Evolutionary conservation across 2,797 vertebrate genomes (phyloP).

Genomic region (Lemur catta): DNA sequence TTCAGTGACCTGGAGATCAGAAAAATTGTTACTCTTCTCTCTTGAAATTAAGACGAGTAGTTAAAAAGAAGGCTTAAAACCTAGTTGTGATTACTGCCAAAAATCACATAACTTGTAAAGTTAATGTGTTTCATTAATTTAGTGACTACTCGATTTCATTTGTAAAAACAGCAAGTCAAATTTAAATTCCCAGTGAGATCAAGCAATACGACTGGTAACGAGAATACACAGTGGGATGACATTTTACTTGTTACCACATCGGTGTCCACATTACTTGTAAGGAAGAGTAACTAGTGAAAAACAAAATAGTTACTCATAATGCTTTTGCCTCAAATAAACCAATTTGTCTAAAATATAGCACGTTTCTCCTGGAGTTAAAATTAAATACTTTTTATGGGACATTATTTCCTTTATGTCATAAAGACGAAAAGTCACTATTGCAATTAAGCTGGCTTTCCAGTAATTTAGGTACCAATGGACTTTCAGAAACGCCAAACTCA

Average conservation of each 20-base stretch:
- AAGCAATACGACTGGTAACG: background rate
- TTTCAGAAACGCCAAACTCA: constrained; percentile 22
- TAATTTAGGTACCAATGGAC: background rate
- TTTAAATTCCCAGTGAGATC: constrained; percentile 30
- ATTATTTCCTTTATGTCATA: background rate
- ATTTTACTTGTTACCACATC: background rate
- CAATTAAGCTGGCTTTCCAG: background rate
- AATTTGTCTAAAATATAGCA: background rate
- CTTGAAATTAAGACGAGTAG: constrained; percentile 1
- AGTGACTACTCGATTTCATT: background rate
- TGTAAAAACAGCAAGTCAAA: background rate
- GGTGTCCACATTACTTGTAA: background rate
- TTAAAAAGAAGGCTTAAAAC: constrained; percentile 32
- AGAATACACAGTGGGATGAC: background rate
- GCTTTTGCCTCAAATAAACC: background rate
- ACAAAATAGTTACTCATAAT: constrained; percentile 13
- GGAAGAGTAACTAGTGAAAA: constrained; percentile 8
- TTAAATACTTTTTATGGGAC: background rate
- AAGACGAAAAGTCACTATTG: constrained; percentile 22
- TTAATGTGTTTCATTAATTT: constrained; percentile 31
- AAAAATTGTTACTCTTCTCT: constrained; percentile 54
- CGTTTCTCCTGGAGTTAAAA: background rate
- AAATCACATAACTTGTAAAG: background rate
- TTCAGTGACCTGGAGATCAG: constrained; percentile 89
- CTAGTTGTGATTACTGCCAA: background rate